phyloP scores from a whole-genome alignment of 1,140 invertebrate genomes.

The Pogonomyrmex barbatus region DNA sequence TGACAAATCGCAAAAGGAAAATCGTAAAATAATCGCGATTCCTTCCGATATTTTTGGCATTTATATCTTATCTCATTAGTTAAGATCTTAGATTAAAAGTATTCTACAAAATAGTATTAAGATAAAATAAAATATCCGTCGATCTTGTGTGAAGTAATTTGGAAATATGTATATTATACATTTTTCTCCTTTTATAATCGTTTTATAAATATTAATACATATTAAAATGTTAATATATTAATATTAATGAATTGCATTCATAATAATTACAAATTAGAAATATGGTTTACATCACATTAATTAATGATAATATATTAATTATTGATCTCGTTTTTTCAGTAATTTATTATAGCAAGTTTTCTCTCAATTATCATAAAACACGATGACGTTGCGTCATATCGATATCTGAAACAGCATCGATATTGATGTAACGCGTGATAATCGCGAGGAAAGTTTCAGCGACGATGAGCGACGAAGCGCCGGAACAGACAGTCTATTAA shows the following conservation, averaged over 20 bases:
- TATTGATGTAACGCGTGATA: background rate
- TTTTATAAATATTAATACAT: constrained; percentile 18
- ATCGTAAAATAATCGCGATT: background rate
- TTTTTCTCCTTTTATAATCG: background rate
- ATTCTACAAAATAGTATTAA: background rate
- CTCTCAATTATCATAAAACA: background rate
- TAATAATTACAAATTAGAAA: constrained; percentile 32
- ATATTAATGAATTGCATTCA: background rate
- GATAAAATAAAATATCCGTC: background rate
- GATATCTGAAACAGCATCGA: constrained; percentile 6
- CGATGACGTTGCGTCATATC: background rate
- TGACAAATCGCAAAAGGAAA: background rate
- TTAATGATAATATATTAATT: constrained; percentile 28
- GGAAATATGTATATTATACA: background rate
- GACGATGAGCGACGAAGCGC: background rate
- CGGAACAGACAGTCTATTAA: background rate
- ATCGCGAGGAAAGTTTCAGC: background rate
- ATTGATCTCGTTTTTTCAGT: background rate
- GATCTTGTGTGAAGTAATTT: background rate
- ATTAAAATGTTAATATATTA: constrained; percentile 29
- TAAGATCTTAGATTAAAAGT: background rate
- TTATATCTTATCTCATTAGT: background rate
- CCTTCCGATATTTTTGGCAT: constrained; percentile 1
- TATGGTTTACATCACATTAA: background rate
- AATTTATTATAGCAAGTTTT: constrained; percentile 4